These are phyloP conservation scores for Thrips palmi DNA, from an alignment of 1,140 invertebrate species.

Conservation along the genomic window DNA sequence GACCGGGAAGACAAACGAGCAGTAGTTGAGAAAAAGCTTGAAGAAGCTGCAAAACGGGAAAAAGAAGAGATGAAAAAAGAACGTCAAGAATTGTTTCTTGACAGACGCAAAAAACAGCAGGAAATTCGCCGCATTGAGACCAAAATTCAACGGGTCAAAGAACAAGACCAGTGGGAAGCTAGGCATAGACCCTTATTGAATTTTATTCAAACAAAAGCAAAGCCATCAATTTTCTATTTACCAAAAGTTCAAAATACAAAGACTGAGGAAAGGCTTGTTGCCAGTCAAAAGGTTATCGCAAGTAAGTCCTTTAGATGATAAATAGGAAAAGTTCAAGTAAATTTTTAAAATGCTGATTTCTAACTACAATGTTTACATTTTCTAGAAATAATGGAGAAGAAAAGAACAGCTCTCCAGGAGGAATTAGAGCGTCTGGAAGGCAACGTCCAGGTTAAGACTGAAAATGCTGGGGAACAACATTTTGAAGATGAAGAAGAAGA, in stretches of 20 bases:
- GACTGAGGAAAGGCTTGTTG: slow-evolving; percentile 31
- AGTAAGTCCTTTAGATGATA: slow-evolving; percentile 24
- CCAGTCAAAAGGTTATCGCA: slow-evolving; percentile 34
- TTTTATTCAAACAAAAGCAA: slow-evolving; percentile 74
- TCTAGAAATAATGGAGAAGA: slow-evolving; percentile 27
- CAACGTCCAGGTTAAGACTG: no score
- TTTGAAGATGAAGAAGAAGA: no score
- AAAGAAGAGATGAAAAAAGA: slow-evolving; percentile 71
- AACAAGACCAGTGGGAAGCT: slow-evolving; percentile 69
- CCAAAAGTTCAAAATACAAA: slow-evolving; percentile 50
- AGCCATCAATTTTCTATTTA: slow-evolving; percentile 73
- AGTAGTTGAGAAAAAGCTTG: slow-evolving; percentile 82
- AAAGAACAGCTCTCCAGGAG: slow-evolving; percentile 27
- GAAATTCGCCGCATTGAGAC: slow-evolving; percentile 78
- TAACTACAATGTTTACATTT: slow-evolving; percentile 10
- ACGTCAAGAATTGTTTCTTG: slow-evolving; percentile 64
- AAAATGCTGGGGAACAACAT: no score
- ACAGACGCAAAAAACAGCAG: slow-evolving; percentile 68
- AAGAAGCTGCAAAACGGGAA: slow-evolving; percentile 74
- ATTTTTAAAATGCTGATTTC: slow-evolving; percentile 2
- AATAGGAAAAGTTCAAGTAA: slow-evolving; percentile 6
- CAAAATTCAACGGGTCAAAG: slow-evolving; percentile 71
- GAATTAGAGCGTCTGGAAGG: no score
- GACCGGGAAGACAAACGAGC: slow-evolving; percentile 61
- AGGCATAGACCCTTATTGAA: slow-evolving; percentile 54